A percentile compares a stretch with the other conserved stretches of the same genome.
phyloP scores from a whole-genome alignment of 2,797 vertebrate genomes.

The Enteromius mattozi region DNA sequence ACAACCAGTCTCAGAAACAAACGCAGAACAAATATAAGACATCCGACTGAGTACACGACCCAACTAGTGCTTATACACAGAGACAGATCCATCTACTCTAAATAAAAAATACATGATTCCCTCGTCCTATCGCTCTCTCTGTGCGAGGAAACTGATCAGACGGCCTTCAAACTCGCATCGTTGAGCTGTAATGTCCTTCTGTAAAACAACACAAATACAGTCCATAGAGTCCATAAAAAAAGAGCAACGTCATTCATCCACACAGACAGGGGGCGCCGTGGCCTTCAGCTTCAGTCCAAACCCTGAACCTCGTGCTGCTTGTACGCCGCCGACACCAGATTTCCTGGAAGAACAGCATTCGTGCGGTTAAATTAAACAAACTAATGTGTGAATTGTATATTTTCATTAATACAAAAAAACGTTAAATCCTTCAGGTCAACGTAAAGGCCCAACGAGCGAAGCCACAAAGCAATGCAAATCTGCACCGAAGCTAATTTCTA shows the following conservation, averaged over 20 bases:
- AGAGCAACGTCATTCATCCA: slow-evolving; percentile 36
- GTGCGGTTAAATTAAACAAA: slow-evolving; percentile 14
- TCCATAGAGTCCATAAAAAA: slow-evolving; percentile 30
- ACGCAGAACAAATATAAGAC: slow-evolving; percentile 11
- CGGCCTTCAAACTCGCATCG: not conserved
- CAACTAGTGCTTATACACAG: slow-evolving; percentile 15
- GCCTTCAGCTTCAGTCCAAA: slow-evolving; percentile 73
- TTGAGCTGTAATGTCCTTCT: not conserved
- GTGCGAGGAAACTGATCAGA: not conserved
- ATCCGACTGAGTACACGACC: not conserved
- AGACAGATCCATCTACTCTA: slow-evolving; percentile 30
- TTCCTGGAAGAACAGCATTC: slow-evolving; percentile 66
- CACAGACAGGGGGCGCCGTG: slow-evolving; percentile 36
- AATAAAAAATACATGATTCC: slow-evolving; percentile 1
- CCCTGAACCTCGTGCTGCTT: slow-evolving; percentile 81
- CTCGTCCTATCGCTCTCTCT: not conserved
- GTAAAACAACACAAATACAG: slow-evolving; percentile 16
- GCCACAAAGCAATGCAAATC: slow-evolving; percentile 15
- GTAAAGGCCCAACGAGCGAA: not conserved
- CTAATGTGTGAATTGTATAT: not conserved
- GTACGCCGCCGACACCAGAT: slow-evolving; percentile 74
- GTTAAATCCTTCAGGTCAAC: slow-evolving; percentile 22
- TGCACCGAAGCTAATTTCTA: not conserved
- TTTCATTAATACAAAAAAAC: not conserved
- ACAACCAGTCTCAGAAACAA: slow-evolving; percentile 14